phyloP scores from a whole-genome alignment of 2,797 vertebrate species.

The Bucorvus abyssinicus region DNA sequence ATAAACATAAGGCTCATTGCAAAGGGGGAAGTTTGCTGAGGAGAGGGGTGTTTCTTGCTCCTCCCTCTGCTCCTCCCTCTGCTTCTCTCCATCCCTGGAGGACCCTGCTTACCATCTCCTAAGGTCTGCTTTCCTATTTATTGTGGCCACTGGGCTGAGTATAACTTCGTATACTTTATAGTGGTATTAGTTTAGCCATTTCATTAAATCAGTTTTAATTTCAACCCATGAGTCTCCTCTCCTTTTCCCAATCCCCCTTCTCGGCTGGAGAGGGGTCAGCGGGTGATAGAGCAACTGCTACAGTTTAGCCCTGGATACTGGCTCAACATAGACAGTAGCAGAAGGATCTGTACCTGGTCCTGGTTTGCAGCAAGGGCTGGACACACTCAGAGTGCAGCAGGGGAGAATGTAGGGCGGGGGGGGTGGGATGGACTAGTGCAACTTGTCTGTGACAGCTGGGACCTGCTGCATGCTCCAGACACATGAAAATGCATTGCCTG shows the following conservation, averaged over 20 bases:
- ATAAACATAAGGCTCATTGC: neutral
- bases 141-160: too few relatives aligned
- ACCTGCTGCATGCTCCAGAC: neutral
- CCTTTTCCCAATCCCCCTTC: too few relatives aligned
- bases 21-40: neutral
- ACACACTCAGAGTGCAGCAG: accelerated
- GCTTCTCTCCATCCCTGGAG: neutral
- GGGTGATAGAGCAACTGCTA: too few relatives aligned
- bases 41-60: neutral
- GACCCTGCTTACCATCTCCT: too few relatives aligned
- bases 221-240: too few relatives aligned
- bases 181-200: too few relatives aligned
- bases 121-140: too few relatives aligned
- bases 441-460: neutral
- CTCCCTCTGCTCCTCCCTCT: neutral
- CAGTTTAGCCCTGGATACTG: too few relatives aligned
- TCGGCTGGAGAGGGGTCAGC: too few relatives aligned
- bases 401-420: accelerated
- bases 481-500: neutral
- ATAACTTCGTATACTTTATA: too few relatives aligned
- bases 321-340: neutral
- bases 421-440: neutral
- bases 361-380: neutral
- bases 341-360: neutral
- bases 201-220: too few relatives aligned